Percentiles rank a stretch among this genome's conserved stretches.
phyloP scores from a whole-genome alignment of 2,113 vertebrate species.

The Phylloscopus trochilus region DNA sequence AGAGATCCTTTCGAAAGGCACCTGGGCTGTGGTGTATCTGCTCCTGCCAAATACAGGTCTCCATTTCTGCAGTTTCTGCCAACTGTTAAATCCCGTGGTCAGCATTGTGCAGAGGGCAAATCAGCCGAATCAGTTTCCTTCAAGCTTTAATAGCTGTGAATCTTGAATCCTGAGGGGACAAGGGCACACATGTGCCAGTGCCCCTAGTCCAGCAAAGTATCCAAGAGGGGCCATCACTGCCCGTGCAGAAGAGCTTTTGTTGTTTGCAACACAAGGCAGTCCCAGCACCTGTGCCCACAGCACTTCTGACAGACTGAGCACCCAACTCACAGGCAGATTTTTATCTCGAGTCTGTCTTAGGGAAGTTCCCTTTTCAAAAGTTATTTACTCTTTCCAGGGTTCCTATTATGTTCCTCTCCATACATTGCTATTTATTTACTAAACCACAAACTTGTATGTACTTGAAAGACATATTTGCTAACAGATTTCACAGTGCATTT shows the following conservation, averaged over 20 bases:
- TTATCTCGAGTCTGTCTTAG: neutral
- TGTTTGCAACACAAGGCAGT: neutral
- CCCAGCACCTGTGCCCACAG: rapidly evolving
- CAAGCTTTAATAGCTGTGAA: neutral
- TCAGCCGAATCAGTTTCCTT: neutral
- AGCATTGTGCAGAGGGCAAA: neutral
- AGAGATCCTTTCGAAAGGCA: neutral
- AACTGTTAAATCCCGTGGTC: neutral
- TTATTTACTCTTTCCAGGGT: neutral
- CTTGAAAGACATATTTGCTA: neutral
- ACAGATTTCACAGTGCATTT: neutral
- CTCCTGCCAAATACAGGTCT: neutral
- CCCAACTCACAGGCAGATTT: neutral
- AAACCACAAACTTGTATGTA: neutral
- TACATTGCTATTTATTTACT: neutral
- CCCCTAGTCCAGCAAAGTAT: neutral
- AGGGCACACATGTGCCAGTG: rapidly evolving
- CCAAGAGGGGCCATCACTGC: rapidly evolving
- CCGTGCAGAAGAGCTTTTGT: neutral
- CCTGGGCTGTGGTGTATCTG: neutral
- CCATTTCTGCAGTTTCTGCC: neutral
- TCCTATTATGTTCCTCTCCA: neutral
- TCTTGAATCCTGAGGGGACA: neutral
- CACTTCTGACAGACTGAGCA: neutral
- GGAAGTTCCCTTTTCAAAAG: neutral